Evolutionary conservation across 2,113 vertebrate genomes (phyloP).

Genomic region (Salvelinus namaycush): DNA sequence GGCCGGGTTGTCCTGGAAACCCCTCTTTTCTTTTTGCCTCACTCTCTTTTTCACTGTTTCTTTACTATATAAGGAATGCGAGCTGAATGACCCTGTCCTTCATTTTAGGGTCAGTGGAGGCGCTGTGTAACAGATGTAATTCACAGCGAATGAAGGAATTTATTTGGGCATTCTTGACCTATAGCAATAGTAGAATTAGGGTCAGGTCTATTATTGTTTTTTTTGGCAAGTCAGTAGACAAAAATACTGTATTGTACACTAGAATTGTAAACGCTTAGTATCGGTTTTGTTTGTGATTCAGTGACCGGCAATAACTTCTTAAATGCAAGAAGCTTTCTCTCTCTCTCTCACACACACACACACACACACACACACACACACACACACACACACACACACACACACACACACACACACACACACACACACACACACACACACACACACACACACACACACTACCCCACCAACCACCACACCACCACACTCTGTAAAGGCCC

Average conservation of each 20-base stretch:
- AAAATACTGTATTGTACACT: no score
- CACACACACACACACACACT: neutral
- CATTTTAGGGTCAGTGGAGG: conserved; percentile 26
- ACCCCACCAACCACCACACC: no score
- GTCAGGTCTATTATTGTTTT: neutral
- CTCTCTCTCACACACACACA: no score
- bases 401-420: no score
- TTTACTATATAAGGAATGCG: conserved; percentile 55
- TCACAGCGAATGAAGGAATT: neutral
- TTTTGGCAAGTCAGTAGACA: neutral
- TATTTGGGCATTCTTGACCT: neutral
- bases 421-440: no score
- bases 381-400: no score
- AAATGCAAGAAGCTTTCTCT: neutral
- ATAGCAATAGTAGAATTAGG: neutral
- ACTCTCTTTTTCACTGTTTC: neutral
- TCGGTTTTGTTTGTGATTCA: neutral
- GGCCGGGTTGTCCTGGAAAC: conserved; percentile 30
- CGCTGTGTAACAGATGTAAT: neutral
- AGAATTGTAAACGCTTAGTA: neutral
- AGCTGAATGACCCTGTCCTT: conserved; percentile 28
- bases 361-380: no score
- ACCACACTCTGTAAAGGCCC: neutral
- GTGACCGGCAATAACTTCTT: no score
- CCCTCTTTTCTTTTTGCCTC: conserved; percentile 32